Evolutionary conservation across 2,888 invertebrate species (phyloP), one percentile per base, ranked within the genome.

Genomic region (Griposia aprilina): DNA sequence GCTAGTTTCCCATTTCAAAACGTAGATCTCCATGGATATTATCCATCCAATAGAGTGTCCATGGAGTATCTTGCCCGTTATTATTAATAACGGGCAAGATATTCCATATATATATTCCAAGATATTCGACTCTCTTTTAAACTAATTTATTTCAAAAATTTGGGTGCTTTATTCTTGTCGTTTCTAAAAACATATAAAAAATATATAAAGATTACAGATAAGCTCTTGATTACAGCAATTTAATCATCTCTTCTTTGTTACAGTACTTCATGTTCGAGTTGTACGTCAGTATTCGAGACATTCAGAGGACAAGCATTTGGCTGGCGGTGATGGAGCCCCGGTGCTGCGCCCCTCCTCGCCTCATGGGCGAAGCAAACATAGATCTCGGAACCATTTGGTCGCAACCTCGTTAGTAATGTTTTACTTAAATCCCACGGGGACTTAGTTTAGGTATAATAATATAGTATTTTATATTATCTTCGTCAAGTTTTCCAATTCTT

Each of bases 251-350:
- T 65, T 26, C 13, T 81, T 76, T 76, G 74, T 82, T 92, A 2
- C 90, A 98, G 98, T 98, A 97, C 88, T 98, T 98, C 89, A 97
- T 98, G 6, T 98, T 98, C 86, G 98, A 98, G 89, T 94, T 98
- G 82, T 96, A 95, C 66, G 96, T 97, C 63, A 97, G 97, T 7
- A 92, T 98, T 3, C 95, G 97, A 10, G 97, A 97, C 52, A 91
- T 98, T 0, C 93, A 98, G 80, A 97, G 97, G 15, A 95, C 97
- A 36, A 97, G 94, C 50, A 94, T 98, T 13, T 97, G 97, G 88
- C 94, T 98, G 71, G 97, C 97, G 15, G 97, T 98, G 0, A 96
- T 97, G 93, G 97, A 96, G 77, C 92, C 95, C 0, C 90, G 94
- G 3, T 97, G 95, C 78, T 97, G 94, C 82, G 96, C 97, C 26